Evolutionary conservation across 2,797 vertebrate genomes (phyloP).

Genomic region (Anguilla pacifica): DNA sequence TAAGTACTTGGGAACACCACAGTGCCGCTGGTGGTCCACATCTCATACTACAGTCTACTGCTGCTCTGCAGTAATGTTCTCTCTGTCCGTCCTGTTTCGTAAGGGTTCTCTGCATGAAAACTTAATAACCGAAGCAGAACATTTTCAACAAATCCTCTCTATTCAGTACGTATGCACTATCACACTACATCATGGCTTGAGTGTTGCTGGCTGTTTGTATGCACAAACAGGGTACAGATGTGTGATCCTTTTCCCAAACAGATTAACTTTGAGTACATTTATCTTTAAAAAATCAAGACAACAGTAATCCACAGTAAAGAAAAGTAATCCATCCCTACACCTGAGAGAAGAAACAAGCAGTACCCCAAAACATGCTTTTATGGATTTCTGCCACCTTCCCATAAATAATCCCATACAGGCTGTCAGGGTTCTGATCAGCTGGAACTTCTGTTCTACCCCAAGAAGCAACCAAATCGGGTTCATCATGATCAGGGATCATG

Average conservation of each 20-base stretch:
- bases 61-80: no score
- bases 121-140: neutral
- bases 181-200: neutral
- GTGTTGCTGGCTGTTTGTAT: neutral
- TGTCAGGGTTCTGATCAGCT: constrained; percentile 28
- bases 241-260: constrained; percentile 27
- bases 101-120: neutral
- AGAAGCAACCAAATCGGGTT: neutral
- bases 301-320: neutral
- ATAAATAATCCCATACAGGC: constrained; percentile 26
- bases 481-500: neutral
- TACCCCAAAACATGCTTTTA: constrained; percentile 27
- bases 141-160: no score
- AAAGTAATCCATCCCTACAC: constrained; percentile 36
- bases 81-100: no score
- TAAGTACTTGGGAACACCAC: neutral
- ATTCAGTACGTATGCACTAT: neutral
- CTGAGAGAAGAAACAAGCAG: constrained; percentile 21
- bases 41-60: no score
- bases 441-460: neutral
- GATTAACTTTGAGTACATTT: constrained; percentile 18
- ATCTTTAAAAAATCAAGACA: neutral
- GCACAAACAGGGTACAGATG: neutral
- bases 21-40: no score
- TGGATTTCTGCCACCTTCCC: constrained; percentile 41